phyloP scores from a whole-genome alignment of 2,888 invertebrate species.

The Eulithis prunata region DNA sequence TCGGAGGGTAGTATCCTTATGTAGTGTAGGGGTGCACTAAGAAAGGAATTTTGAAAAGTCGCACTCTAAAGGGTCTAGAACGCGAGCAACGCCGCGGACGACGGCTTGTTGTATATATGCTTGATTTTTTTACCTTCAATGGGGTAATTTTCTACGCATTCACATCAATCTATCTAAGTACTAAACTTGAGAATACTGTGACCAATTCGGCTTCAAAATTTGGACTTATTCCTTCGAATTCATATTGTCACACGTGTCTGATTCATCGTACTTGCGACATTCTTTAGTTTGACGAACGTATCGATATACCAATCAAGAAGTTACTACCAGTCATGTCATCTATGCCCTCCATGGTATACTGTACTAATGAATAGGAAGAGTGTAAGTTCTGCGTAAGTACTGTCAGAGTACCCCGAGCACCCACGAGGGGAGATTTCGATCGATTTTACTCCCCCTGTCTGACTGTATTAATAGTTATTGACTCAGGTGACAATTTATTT shows the following conservation, averaged over 20 bases:
- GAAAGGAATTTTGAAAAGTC: too few species aligned
- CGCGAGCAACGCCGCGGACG: too few species aligned
- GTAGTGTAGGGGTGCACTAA: too few species aligned
- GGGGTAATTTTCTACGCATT: too few species aligned
- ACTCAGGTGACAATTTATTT: slow-evolving; percentile 54
- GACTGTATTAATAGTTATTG: slow-evolving; percentile 59
- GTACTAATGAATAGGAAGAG: slow-evolving; percentile 22
- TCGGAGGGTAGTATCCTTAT: too few species aligned
- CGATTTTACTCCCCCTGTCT: slow-evolving; percentile 66
- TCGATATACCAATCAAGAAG: background rate
- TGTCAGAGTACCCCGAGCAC: slow-evolving; percentile 54
- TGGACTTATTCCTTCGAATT: background rate
- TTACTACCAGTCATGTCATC: too few species aligned
- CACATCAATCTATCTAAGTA: too few species aligned
- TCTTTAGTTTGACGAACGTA: background rate
- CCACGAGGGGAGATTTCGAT: slow-evolving; percentile 58
- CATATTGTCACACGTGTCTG: background rate
- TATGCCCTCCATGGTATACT: background rate
- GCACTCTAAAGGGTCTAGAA: too few species aligned
- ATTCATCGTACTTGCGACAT: background rate
- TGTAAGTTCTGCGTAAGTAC: slow-evolving; percentile 35
- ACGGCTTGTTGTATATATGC: too few species aligned
- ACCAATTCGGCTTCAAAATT: too few species aligned
- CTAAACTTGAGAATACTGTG: too few species aligned
- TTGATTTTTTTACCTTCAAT: too few species aligned